Conservation (phyloP, 2,797 vertebrate genomes). For the Acanthurus tractus region DNA sequence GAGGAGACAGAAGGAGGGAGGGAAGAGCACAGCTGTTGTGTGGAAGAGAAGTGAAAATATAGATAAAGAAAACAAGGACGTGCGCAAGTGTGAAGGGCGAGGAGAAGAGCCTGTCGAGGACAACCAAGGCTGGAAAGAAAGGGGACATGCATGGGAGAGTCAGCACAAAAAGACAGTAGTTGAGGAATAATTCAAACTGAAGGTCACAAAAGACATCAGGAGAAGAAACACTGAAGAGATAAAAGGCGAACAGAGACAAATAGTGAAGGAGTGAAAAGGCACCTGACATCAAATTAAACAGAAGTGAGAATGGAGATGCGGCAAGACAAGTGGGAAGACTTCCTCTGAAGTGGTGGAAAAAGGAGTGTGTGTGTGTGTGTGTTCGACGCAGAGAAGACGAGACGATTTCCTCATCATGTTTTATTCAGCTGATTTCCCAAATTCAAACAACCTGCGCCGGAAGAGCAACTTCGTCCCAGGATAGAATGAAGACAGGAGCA, state of each 20-base stretch:
- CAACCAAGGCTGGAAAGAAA: conserved; percentile 44
- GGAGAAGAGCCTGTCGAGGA: conserved; percentile 44
- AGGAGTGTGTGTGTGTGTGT: conserved; percentile 13
- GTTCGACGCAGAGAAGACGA: conserved; percentile 28
- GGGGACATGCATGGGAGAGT: conserved; percentile 15
- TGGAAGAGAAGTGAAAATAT: conserved; percentile 54
- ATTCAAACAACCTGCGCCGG: conserved; percentile 64
- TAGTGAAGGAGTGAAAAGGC: background rate
- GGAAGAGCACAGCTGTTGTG: conserved; percentile 71
- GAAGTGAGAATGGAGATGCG: conserved; percentile 55
- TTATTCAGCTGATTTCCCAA: conserved; percentile 55
- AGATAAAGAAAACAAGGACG: conserved; percentile 73
- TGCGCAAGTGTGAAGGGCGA: conserved; percentile 72
- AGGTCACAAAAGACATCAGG: conserved; percentile 25
- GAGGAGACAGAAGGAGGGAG: conserved; percentile 43
- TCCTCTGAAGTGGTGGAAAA: conserved; percentile 41
- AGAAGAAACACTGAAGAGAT: conserved; percentile 10
- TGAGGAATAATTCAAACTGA: conserved; percentile 32
- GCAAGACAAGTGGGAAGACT: conserved; percentile 21
- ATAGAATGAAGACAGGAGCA: conserved; percentile 74
- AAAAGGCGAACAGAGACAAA: background rate
- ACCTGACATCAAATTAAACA: conserved; percentile 55
- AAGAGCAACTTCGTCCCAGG: conserved; percentile 80
- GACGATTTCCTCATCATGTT: conserved; percentile 75
- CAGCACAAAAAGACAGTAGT: background rate